Evolutionary conservation across 1,140 invertebrate genomes (phyloP), one percentile per base, ranked within the genome.

Genomic region (Ladona fulva): DNA sequence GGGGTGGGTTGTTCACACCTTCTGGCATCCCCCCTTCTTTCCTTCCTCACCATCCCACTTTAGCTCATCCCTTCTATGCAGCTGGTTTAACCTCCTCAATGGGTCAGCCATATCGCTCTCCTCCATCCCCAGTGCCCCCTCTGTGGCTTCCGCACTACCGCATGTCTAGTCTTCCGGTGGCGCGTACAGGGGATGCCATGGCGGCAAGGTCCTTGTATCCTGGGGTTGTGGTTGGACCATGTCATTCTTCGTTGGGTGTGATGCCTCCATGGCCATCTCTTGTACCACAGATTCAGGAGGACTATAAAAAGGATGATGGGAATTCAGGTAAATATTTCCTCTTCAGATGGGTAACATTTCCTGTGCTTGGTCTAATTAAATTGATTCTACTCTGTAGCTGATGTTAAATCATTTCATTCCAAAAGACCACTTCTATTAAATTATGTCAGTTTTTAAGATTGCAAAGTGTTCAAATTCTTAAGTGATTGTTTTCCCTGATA

Each of bases 141-240:
- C 73, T 79, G 24, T 80, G 80, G 80, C 74, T 75, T 14, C 74
- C 14, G n/a, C 14, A 79, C 75, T 78, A 80, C 74, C 76, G 78
- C 29, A 73, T 81, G 66, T 79, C 81, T 81, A 81, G 81, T 81
- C 80, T 81, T 78, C 79, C 79, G 74, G 78, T 76, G 66, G 78
- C 52, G 52, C 52, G 52, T 66, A 66, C 52, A 3, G 52, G 52
- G n/a, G 52, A 66, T 66, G 52, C 52, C 52, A 66, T 66, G 52
- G 52, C 52, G 16, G 14, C 52, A 19, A 66, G 78, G 59, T 66
- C 79, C 75, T 8, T 80, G 24, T 80, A 78, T 37, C 77, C 75
- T n/a, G 77, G 79, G 19, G 74, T 78, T 3, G n/a, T 66, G 19
- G 37, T 79, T 7, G 44, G 37, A 25, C 78, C 78, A 25, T 75